These are phyloP conservation scores for Morelia viridis DNA, from an alignment of 2,797 vertebrate species.

Conservation along the genomic window DNA sequence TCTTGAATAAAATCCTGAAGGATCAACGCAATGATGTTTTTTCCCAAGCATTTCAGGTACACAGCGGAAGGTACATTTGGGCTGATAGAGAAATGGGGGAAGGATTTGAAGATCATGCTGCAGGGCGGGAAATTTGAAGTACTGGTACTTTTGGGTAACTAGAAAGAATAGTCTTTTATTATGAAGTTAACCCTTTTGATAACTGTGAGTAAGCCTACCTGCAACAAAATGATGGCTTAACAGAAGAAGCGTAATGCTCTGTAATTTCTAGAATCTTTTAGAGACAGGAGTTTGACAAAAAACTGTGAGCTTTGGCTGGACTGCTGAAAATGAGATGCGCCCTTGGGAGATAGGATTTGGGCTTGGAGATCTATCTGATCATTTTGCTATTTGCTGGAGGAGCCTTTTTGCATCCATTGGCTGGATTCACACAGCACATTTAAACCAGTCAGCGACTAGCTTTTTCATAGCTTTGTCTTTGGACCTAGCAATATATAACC, in stretches of 20 bases:
- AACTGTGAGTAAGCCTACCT: neutral
- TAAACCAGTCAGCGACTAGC: neutral
- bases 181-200: neutral
- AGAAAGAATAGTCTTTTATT: neutral
- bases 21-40: neutral
- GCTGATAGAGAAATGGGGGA: neutral
- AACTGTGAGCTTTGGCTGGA: neutral
- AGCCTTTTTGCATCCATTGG: neutral
- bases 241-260: neutral
- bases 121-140: neutral
- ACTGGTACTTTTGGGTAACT: neutral
- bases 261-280: neutral
- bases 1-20: neutral
- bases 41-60: neutral
- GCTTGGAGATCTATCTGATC: neutral
- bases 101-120: neutral
- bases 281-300: neutral
- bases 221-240: neutral
- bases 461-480: neutral
- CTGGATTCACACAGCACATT: neutral
- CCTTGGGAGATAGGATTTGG: neutral
- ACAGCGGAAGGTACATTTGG: neutral
- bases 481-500: neutral
- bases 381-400: neutral
- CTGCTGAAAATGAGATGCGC: neutral